These are phyloP conservation scores for Lepisosteus oculatus DNA, from an alignment of 2,113 vertebrate genomes.

Conservation along the genomic window DNA sequence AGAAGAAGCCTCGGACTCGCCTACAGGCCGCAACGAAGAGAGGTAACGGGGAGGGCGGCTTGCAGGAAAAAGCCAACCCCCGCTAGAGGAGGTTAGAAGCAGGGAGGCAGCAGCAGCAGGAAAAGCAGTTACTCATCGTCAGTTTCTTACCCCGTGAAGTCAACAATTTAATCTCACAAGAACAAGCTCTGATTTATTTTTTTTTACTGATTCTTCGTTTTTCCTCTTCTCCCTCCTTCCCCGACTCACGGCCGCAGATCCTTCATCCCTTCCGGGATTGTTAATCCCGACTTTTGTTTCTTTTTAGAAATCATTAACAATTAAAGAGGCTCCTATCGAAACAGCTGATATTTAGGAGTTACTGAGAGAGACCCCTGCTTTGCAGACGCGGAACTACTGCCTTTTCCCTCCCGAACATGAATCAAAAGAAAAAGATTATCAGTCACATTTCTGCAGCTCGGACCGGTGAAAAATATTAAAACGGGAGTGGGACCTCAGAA, in stretches of 20 bases:
- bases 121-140: conserved; percentile 37
- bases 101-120: conserved; percentile 42
- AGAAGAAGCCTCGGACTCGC: conserved; percentile 37
- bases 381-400: conserved; percentile 11
- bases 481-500: too few relatives aligned
- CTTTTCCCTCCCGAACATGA: not conserved
- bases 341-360: conserved; percentile 19
- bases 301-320: conserved; percentile 19
- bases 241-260: conserved; percentile 16
- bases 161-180: conserved; percentile 30
- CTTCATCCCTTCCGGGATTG: conserved; percentile 17
- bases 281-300: conserved; percentile 14
- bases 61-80: conserved; percentile 11
- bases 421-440: not conserved
- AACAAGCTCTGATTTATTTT: conserved; percentile 22
- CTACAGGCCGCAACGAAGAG: conserved; percentile 26
- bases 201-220: conserved; percentile 4
- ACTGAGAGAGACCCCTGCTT: conserved; percentile 1
- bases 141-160: conserved; percentile 45
- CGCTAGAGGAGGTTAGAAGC: conserved; percentile 31
- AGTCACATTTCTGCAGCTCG: conserved; percentile 15
- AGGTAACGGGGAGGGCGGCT: conserved; percentile 40
- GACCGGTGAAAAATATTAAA: too few relatives aligned
- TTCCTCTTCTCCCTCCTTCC: conserved; percentile 15
- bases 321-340: conserved; percentile 6